Base-by-base conservation (phyloP, 2,113 vertebrate genomes). In the Coregonus clupeaformis region DNA sequence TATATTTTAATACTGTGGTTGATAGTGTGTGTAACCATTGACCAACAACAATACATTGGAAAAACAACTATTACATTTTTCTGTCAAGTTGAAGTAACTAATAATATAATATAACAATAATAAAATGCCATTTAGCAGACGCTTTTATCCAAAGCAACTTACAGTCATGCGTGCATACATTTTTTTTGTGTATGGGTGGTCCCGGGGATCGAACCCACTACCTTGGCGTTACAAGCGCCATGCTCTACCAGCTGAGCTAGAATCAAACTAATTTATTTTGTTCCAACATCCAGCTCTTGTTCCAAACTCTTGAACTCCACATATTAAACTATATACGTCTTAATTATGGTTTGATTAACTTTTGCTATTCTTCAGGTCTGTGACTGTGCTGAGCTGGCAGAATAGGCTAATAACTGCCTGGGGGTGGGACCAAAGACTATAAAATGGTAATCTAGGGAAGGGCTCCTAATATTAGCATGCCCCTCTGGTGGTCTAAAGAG, bases 401-500 rank as follows among this genome's bases (percentile, higher is more conserved):
- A 32, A 20, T 16, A 32, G 16, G 57, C n/a, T 11, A 60, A 60
- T 60, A 32, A 36, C 6, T 42, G 9, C 7, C 36, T 36, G 36
- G 64, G 29, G 47, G 14, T 49, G 47, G 47, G 36, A 12, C 11
- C 14, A 49, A 49, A 49, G 47, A 49, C 14, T 49, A 12, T 49
- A 5, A 49, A 16, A 49, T 49, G 13, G 47, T 52, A 1, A 4
- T 14, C 12, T 52, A 52, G 13, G 16, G 16, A 52, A 52, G 16
- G 49, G 49, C 49, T 52, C 5, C 4, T 18, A 32, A 42, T 30
- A 5, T 2, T 20, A 69, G 36, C 18, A 62, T 59, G 77, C 69
- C 79, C 79, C 84, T 73, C 81, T 85, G 45, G 74, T 83, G 84
- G 81, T 71, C 18, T 12, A 67, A 1, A 49, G 52, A 76, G 1